A percentile compares a stretch with the other conserved stretches of the same genome.
Evolutionary conservation across 2,888 invertebrate genomes (phyloP).

Genomic region (Eupithecia inturbata): DNA sequence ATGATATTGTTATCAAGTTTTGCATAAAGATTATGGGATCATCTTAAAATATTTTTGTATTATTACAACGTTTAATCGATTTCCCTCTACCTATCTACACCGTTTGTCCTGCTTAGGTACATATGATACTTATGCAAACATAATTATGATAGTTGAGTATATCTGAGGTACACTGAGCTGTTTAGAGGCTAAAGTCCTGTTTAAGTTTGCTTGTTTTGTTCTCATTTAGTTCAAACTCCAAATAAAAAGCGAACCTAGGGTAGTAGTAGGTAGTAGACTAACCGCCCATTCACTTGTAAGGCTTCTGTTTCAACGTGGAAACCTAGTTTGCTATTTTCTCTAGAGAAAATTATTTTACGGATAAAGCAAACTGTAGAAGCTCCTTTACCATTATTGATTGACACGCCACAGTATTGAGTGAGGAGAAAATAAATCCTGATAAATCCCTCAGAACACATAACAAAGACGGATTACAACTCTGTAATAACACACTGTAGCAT

Average conservation of each 20-base stretch:
- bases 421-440: constrained; percentile 60
- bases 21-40: neutral
- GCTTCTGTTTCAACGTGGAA: neutral
- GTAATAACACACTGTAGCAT: constrained; percentile 65
- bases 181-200: neutral
- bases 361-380: constrained; percentile 9
- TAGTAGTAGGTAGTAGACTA: neutral
- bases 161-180: neutral
- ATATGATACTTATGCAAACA: too few relatives aligned
- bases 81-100: neutral
- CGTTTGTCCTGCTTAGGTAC: neutral
- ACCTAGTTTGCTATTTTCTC: constrained; percentile 11
- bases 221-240: neutral
- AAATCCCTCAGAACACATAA: constrained; percentile 70
- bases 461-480: constrained; percentile 69
- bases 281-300: neutral
- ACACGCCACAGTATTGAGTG: constrained; percentile 55
- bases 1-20: constrained; percentile 4
- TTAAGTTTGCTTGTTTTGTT: neutral
- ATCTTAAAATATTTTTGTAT: too few relatives aligned
- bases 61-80: neutral
- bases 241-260: neutral
- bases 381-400: constrained; percentile 46
- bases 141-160: neutral
- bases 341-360: constrained; percentile 28